phyloP scores from a whole-genome alignment of 92 coral and sea anemone species.

The Ricordea florida region DNA sequence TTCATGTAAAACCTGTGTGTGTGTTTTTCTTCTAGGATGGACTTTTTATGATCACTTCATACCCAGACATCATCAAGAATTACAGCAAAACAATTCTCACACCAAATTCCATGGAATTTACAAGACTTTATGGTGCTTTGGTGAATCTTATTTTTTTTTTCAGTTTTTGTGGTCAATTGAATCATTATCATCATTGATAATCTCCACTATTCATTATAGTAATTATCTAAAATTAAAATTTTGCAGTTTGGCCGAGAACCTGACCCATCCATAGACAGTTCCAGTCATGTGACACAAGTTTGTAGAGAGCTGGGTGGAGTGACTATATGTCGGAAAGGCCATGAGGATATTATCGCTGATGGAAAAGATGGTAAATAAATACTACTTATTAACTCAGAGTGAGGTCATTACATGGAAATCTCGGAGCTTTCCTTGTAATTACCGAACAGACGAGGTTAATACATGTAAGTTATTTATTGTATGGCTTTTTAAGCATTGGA shows the following conservation, averaged over 20 bases:
- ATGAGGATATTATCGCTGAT: constrained; percentile 85
- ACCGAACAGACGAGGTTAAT: too few relatives aligned
- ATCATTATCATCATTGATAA: too few relatives aligned
- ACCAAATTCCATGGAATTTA: constrained; percentile 91
- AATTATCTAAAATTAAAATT: neutral
- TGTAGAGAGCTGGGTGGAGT: constrained; percentile 85
- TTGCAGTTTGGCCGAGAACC: constrained; percentile 67
- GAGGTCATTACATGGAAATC: too few relatives aligned
- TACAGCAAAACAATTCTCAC: constrained; percentile 83
- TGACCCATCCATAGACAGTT: constrained; percentile 55
- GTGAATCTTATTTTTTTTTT: constrained; percentile 49
- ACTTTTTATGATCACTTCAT: constrained; percentile 67
- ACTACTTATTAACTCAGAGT: too few relatives aligned
- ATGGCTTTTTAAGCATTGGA: too few relatives aligned
- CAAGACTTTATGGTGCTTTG: constrained; percentile 82
- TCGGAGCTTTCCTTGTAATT: too few relatives aligned
- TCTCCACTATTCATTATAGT: too few relatives aligned
- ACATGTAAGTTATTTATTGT: too few relatives aligned
- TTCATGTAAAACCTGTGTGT: neutral
- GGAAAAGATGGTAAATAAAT: constrained; percentile 76
- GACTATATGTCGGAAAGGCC: constrained; percentile 89
- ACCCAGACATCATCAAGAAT: constrained; percentile 82
- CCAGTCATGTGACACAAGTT: constrained; percentile 73
- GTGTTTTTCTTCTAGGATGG: constrained; percentile 72
- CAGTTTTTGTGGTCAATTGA: too few relatives aligned